Conservation (phyloP, 2,797 vertebrate genomes). For the Silurus aristotelis region DNA sequence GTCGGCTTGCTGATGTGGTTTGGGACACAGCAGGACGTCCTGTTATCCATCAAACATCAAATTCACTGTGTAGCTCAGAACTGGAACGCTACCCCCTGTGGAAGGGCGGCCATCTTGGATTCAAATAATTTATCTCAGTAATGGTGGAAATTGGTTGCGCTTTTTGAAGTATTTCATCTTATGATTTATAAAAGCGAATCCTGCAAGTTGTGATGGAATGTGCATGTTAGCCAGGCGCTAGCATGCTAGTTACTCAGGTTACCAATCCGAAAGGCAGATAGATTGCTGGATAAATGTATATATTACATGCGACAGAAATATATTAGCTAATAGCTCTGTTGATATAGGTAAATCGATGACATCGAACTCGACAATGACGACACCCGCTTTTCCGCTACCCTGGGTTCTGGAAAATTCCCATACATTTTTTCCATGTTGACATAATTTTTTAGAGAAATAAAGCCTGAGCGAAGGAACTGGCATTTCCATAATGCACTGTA, state of each 20-base stretch:
- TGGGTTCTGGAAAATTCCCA: neutral
- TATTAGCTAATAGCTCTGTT: neutral
- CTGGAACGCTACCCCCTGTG: neutral
- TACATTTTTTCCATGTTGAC: neutral
- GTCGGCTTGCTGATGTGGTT: neutral
- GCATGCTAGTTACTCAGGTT: neutral
- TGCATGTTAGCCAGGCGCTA: neutral
- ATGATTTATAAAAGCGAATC: too few species aligned
- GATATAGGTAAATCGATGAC: neutral
- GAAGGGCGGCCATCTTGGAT: neutral
- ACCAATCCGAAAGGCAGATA: neutral
- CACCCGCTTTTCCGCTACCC: neutral
- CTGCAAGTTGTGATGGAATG: neutral
- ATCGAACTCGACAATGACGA: neutral
- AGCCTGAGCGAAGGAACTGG: neutral
- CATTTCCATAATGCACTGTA: neutral
- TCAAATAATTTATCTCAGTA: neutral
- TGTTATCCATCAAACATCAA: neutral
- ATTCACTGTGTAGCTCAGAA: neutral
- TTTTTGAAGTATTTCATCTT: neutral
- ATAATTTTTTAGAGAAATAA: neutral
- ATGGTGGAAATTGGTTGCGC: neutral
- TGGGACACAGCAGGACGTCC: neutral
- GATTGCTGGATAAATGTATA: neutral
- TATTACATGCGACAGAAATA: neutral